Conservation (phyloP, 1,140 invertebrate species). For the Thaumatotibia leucotreta region DNA sequence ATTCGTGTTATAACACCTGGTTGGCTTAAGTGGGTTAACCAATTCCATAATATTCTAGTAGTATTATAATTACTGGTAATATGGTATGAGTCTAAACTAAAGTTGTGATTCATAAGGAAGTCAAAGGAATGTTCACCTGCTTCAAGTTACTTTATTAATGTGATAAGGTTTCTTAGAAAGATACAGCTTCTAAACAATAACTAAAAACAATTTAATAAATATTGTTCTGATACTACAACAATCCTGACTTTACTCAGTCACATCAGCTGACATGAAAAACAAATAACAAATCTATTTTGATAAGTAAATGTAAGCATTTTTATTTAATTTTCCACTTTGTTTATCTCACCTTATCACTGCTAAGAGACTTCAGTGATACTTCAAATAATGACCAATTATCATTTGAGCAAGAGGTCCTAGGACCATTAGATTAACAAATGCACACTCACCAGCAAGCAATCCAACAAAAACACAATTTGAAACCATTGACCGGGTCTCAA, state of each 20-base stretch:
- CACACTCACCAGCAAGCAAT: conserved; percentile 44
- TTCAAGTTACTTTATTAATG: neutral
- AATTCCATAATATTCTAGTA: too few species aligned
- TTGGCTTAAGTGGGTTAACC: too few species aligned
- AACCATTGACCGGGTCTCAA: conserved; percentile 45
- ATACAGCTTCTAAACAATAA: neutral
- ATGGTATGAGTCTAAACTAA: neutral
- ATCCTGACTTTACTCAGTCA: neutral
- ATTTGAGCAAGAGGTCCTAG: too few species aligned
- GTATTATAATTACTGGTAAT: too few species aligned
- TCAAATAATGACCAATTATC: too few species aligned
- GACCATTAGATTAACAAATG: neutral
- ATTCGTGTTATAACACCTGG: too few species aligned
- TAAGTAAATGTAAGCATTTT: neutral
- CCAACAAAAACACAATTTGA: conserved; percentile 61
- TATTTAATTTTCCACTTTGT: neutral
- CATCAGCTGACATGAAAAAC: neutral
- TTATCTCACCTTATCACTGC: neutral
- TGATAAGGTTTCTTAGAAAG: neutral
- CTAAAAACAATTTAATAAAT: neutral
- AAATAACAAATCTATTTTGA: neutral
- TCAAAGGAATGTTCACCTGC: neutral
- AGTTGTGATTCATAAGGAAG: neutral
- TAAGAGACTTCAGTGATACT: neutral
- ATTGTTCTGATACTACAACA: neutral